Base-by-base conservation (phyloP, 2,113 vertebrate species). In the Pituophis catenifer region DNA sequence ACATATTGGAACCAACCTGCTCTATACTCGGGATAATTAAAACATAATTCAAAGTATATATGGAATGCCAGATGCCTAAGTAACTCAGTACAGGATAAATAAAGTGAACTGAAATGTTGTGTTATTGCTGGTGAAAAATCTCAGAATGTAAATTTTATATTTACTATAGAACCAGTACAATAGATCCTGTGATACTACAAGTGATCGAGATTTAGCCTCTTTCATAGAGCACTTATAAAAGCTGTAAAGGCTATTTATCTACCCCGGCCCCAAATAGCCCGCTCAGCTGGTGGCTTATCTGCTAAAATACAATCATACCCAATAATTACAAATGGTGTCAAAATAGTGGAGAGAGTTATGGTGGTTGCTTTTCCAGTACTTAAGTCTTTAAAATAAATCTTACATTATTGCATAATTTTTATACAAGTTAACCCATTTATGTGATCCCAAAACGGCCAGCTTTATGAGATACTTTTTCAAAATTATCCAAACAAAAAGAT, bases 41-140 rank as follows among this genome's bases (percentile, higher is more conserved):
- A 94, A 89, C 94, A 94, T 97, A 96, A 95, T 54, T 53, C 48
- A 70, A 92, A 90, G 70, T 10, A 53, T 58, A 95, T 96, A 96
- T 97, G 96, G 95, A 97, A 96, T 97, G 94, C 93, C 92, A 95
- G 94, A 62, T 95, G 93, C 92, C 93, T 90, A 94, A 94, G 96
- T 93, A 89, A 92, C 95, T 96, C 95, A 94, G 94, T 93, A 89
- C 93, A 92, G 91, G 70, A 89, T 86, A 93, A 86, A 6, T 86
- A 48, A 44, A 88, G 24, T 91, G 81, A 88, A 92, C 44, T 89
- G 81, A 38, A 92, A 54, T 5, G 57, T 94, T 93, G 92, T 3
- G 2, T 89, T 89, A 62, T 93, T 86, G 89, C 93, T 94, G 90
- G 50, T 57, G 88, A 95, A 62, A 88, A n/a, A 90, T 52, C 92